Base-by-base conservation (phyloP, 2,888 invertebrate genomes). In the Drosophila colorata region DNA sequence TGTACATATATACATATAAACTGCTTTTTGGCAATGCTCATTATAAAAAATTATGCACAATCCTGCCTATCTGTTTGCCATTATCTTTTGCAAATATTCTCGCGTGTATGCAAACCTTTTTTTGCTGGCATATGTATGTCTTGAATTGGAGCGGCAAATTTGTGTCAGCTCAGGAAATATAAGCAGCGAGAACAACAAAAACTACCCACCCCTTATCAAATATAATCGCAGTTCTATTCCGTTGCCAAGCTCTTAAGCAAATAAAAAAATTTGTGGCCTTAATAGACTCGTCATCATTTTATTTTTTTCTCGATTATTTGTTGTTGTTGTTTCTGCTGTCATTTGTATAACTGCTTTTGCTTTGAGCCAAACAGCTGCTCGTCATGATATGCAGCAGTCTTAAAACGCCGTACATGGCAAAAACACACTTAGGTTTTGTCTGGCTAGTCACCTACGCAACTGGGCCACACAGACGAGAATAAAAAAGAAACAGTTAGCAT, bases 341-440 rank as follows among this genome's bases (percentile, higher is more conserved):
- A 69, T 80, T 75, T 51, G 53, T 63, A 65, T 75, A 67, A 68
- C 58, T 52, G 69, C 80, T 65, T 78, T 80, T 86, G 80, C 78
- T 76, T 74, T 61, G 48, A 56, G 63, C 65, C 63, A 70, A 87
- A 87, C 84, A 87, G 87, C 87, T 80, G 87, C 63, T 76, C 57
- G 77, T 61, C 84, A 83, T 80, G 69, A 82, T 49, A 78, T 61
- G 43, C 57, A 52, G 33, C 35, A 49, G 35, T 47, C 48, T 53
- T 35, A 37, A 38, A 41, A 55, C 37, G 0, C 46, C 40, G 43
- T 47, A 13, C 40, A 20, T 25, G 38, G 23, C 6, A 37, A 25
- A 59, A 16, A 47, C 31, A 25, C 8, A 33, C 23, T 41, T 41
- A n/a, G 28, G n/a, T 51, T 37, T 38, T 43, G 31, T 63, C 31